These are phyloP conservation scores for Ictidomys tridecemlineatus DNA, from an alignment of 2,113 vertebrate species.

Conservation along the genomic window DNA sequence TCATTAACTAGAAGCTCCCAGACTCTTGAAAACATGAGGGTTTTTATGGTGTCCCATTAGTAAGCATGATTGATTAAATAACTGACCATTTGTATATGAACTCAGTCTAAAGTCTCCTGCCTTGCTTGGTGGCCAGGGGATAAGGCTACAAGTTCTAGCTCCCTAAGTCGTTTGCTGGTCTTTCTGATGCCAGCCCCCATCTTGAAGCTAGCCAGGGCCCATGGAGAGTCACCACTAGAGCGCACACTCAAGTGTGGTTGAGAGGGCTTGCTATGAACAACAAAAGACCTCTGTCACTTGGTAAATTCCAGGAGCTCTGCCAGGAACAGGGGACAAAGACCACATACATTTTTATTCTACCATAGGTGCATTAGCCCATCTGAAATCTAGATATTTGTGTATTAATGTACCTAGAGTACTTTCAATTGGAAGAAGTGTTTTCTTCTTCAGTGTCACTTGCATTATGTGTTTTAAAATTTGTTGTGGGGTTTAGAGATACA, in stretches of 20 bases:
- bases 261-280: not conserved
- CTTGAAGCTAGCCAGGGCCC: not conserved
- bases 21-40: not conserved
- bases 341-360: not conserved
- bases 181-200: not conserved
- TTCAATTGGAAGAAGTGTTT: not conserved
- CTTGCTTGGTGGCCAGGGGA: not conserved
- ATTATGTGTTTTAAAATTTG: not conserved
- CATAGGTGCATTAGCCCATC: not conserved
- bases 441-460: not conserved
- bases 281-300: not conserved
- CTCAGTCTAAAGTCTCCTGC: not conserved
- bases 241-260: not conserved
- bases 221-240: not conserved
- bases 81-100: not conserved
- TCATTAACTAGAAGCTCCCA: not conserved
- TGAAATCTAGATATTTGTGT: not conserved
- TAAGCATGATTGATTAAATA: not conserved
- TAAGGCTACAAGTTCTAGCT: not conserved
- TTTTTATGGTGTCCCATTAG: not conserved
- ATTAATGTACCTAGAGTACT: not conserved
- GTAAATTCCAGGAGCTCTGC: not conserved
- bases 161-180: not conserved
- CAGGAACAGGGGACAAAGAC: not conserved
- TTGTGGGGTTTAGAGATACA: not conserved